phyloP scores from a whole-genome alignment of 1,140 invertebrate species.

The Meteorus sp. region DNA sequence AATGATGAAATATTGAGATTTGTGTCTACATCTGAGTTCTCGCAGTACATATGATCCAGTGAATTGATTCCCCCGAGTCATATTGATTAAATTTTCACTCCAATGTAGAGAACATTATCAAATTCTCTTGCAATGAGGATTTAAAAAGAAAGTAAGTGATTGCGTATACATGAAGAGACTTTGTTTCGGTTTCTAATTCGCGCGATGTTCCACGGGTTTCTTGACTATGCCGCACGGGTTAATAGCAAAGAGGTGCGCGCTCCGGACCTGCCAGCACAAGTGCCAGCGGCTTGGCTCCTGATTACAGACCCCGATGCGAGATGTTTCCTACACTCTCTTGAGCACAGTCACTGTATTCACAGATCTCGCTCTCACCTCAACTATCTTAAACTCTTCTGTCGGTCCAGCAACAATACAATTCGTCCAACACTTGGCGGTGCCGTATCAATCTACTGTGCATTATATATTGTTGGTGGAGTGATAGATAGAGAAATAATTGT shows the following conservation, averaged over 20 bases:
- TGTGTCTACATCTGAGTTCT: no score
- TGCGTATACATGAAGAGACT: neutral
- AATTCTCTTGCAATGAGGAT: no score
- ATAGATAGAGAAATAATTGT: no score
- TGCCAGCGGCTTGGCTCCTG: conserved; percentile 56
- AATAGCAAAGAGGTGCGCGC: conserved; percentile 50
- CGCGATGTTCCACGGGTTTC: conserved; percentile 2
- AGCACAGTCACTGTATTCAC: conserved; percentile 24
- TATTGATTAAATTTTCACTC: no score
- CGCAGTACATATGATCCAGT: no score
- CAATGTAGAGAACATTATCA: no score
- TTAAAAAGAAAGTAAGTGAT: no score
- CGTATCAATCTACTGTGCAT: no score
- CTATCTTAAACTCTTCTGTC: conserved; percentile 42
- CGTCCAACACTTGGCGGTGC: no score
- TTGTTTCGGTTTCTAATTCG: neutral
- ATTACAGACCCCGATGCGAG: conserved; percentile 55
- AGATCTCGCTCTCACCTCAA: conserved; percentile 56
- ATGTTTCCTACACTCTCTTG: conserved; percentile 46
- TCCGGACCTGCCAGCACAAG: conserved; percentile 38
- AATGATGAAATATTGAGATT: no score
- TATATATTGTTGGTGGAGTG: no score
- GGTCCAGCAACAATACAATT: conserved; percentile 51
- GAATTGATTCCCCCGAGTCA: no score
- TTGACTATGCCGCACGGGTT: conserved; percentile 44